Percentiles rank a stretch among this genome's conserved stretches.
Conservation (phyloP, 2,888 invertebrate species). For the Lithophane semibrunnea region DNA sequence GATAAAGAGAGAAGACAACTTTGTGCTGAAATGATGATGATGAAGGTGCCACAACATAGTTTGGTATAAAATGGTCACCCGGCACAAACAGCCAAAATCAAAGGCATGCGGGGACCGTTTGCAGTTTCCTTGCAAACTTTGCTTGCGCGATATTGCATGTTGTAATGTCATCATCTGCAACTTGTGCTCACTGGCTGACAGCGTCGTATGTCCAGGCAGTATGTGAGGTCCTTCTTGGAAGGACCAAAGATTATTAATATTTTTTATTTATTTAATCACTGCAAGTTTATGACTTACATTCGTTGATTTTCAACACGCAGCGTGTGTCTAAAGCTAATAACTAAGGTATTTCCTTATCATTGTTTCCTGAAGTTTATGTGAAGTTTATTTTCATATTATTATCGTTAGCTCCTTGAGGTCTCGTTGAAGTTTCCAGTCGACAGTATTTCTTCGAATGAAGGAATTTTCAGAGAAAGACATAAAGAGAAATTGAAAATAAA, state of each 20-base stretch:
- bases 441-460: not conserved
- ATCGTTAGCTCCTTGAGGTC: not conserved
- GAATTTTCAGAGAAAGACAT: not conserved
- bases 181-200: not conserved
- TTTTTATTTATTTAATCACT: not conserved
- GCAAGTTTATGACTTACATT: slow-evolving; percentile 3
- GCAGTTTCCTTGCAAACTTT: not conserved
- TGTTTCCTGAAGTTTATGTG: slow-evolving; percentile 42
- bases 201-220: not conserved
- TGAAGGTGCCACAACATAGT: not conserved
- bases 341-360: slow-evolving; percentile 44
- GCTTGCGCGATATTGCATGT: not conserved
- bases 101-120: no score
- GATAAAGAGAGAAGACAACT: no score
- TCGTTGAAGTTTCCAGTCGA: not conserved
- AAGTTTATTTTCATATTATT: slow-evolving; percentile 12
- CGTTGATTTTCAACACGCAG: slow-evolving; percentile 27
- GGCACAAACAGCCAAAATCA: no score
- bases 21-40: not conserved
- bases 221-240: no score
- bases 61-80: not conserved
- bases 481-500: not conserved
- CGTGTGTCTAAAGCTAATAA: slow-evolving; percentile 43
- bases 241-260: not conserved
- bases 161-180: not conserved